Evolutionary conservation across 2,888 invertebrate genomes (phyloP).

Genomic region (Ophion obscuratus): DNA sequence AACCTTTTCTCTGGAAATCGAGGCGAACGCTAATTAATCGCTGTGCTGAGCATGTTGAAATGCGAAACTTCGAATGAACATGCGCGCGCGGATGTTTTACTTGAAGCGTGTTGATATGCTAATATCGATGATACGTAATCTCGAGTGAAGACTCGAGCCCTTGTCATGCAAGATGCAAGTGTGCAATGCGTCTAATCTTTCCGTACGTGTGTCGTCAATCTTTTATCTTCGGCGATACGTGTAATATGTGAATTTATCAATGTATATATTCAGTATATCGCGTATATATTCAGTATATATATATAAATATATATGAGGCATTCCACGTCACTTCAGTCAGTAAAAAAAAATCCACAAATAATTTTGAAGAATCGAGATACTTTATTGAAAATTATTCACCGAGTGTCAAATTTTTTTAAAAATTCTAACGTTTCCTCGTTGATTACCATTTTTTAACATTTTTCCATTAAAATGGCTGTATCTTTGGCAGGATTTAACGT

Average conservation of each 20-base stretch:
- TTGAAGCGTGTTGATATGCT: conserved; percentile 44
- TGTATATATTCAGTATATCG: background rate
- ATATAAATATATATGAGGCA: no score
- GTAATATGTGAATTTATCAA: background rate
- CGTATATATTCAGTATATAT: no score
- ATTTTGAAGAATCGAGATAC: no score
- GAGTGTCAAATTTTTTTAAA: no score
- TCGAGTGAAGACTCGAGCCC: conserved; percentile 37
- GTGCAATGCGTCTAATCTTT: background rate
- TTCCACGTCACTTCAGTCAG: no score
- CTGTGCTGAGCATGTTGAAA: conserved; percentile 7
- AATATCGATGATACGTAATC: conserved; percentile 47
- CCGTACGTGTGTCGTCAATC: conserved; percentile 35
- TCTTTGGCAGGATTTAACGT: no score
- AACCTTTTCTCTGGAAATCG: background rate
- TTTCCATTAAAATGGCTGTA: no score
- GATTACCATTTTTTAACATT: no score
- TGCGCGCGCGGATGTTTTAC: background rate
- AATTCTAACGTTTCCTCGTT: no score
- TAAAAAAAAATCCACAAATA: no score
- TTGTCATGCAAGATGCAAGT: conserved; percentile 21
- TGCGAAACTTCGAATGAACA: conserved; percentile 12
- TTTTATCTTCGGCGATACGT: background rate
- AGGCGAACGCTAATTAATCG: conserved; percentile 3
- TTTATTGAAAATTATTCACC: no score